Evolutionary conservation across 1,140 invertebrate genomes (phyloP).

Genomic region (Brachionus asplanchnoidis): DNA sequence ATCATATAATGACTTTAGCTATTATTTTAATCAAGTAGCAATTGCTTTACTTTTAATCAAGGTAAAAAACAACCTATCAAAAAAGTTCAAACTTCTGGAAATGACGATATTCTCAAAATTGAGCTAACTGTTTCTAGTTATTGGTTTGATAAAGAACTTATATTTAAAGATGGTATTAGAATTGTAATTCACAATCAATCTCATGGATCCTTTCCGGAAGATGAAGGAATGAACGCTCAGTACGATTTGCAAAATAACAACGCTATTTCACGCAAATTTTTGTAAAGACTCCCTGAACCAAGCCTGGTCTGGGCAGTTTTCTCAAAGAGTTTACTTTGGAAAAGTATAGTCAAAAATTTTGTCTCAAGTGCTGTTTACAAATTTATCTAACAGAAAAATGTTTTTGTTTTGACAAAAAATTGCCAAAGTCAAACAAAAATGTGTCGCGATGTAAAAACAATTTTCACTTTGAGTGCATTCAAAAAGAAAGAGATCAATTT

Average conservation of each 20-base stretch:
- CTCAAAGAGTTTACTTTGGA: not conserved
- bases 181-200: not conserved
- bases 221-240: not conserved
- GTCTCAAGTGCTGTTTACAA: not conserved
- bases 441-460: not conserved
- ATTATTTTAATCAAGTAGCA: not conserved
- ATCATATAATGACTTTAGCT: not conserved
- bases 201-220: not conserved
- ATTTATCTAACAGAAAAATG: not conserved
- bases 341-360: not conserved
- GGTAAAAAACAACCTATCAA: not conserved
- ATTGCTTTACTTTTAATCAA: not conserved
- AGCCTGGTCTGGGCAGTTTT: not conserved
- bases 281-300: not conserved
- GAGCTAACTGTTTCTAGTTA: not conserved
- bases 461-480: not conserved
- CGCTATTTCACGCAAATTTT: not conserved
- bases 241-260: not conserved
- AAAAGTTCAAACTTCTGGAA: not conserved
- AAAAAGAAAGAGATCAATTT: not conserved
- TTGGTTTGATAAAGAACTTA: not conserved
- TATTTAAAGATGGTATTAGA: constrained; percentile 25
- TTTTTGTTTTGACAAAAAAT: not conserved
- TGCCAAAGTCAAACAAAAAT: not conserved
- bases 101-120: not conserved